These are phyloP conservation scores for Drosophila murphyi DNA, from an alignment of 1,140 invertebrate genomes.

Conservation along the genomic window DNA sequence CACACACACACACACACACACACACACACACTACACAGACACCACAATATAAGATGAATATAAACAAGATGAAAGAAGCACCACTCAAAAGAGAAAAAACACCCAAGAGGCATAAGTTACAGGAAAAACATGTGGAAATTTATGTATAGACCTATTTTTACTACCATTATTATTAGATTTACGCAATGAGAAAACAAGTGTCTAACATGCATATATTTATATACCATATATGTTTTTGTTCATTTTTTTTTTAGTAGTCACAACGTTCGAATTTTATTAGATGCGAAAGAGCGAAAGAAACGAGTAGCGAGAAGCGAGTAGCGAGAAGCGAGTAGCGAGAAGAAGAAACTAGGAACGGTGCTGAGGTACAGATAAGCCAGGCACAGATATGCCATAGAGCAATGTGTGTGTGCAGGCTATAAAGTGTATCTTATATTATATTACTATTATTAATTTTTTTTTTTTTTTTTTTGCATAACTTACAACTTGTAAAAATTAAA, in stretches of 20 bases:
- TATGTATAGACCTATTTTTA: slow-evolving; percentile 69
- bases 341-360: background rate
- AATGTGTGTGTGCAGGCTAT: slow-evolving; percentile 34
- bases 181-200: slow-evolving; percentile 20
- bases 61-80: background rate
- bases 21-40: slow-evolving; percentile 26
- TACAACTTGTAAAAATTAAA: slow-evolving; percentile 34
- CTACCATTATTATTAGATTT: slow-evolving; percentile 49
- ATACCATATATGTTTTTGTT: slow-evolving; percentile 1
- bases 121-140: slow-evolving; percentile 61
- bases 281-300: slow-evolving; percentile 8
- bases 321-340: no score
- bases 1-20: slow-evolving; percentile 24
- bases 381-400: slow-evolving; percentile 31
- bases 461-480: slow-evolving; percentile 41
- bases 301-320: no score
- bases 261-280: slow-evolving; percentile 28
- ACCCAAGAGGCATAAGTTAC: slow-evolving; percentile 67
- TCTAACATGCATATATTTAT: background rate
- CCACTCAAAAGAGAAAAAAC: slow-evolving; percentile 10
- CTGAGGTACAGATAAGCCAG: slow-evolving; percentile 12
- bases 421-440: background rate
- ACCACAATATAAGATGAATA: slow-evolving; percentile 9
- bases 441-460: slow-evolving; percentile 22
- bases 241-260: slow-evolving; percentile 7